Percentiles rank a stretch among this genome's conserved stretches.
These are phyloP conservation scores for Hestina assimilis DNA, from an alignment of 1,140 invertebrate genomes.

Conservation along the genomic window DNA sequence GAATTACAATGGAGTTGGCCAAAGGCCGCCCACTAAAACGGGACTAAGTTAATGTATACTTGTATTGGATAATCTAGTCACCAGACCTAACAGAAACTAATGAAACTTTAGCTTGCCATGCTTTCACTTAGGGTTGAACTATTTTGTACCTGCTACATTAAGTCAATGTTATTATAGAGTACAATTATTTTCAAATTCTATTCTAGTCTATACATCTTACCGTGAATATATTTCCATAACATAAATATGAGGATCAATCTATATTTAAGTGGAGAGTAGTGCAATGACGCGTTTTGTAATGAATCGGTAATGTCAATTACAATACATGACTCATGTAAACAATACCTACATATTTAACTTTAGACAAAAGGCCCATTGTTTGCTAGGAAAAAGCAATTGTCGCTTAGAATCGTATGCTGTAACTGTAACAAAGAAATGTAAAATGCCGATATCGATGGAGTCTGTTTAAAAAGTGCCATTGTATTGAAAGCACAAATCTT, in stretches of 20 bases:
- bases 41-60: constrained; percentile 18
- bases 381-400: constrained; percentile 40
- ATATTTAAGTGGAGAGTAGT: constrained; percentile 12
- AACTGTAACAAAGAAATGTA: constrained; percentile 55
- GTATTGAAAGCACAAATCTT: constrained; percentile 1
- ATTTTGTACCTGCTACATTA: no score
- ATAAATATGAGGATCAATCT: constrained; percentile 7
- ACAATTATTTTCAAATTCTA: constrained; percentile 1
- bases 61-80: constrained; percentile 14
- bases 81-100: constrained; percentile 8
- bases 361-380: constrained; percentile 63
- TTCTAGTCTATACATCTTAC: neutral
- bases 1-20: constrained; percentile 40
- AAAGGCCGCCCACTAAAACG: constrained; percentile 15
- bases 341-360: constrained; percentile 32
- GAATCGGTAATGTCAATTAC: constrained; percentile 24
- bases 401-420: constrained; percentile 36
- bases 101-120: constrained; percentile 6
- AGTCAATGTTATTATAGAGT: no score
- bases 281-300: constrained; percentile 19
- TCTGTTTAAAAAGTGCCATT: constrained; percentile 15
- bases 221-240: neutral
- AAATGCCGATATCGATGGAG: constrained; percentile 45
- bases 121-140: constrained; percentile 1
- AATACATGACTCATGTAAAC: constrained; percentile 19